Evolutionary conservation across 2,888 invertebrate species (phyloP).

Genomic region (Villa cingulata): DNA sequence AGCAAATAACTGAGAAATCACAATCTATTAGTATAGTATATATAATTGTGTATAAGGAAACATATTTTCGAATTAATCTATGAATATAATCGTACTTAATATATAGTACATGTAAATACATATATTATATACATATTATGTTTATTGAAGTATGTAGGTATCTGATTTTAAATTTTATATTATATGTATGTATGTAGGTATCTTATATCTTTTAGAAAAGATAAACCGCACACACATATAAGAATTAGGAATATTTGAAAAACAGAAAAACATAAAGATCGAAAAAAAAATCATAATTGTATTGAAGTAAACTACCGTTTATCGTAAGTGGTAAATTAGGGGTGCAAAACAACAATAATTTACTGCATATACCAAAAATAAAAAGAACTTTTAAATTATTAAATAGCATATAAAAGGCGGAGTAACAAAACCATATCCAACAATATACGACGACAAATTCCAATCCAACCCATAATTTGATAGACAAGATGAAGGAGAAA

Average conservation of each 20-base stretch:
- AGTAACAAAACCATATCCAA: background rate
- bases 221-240: background rate
- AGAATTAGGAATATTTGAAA: no score
- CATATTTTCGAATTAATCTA: background rate
- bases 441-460: background rate
- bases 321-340: background rate
- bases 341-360: no score
- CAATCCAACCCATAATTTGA: background rate
- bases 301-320: background rate
- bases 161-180: no score
- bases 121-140: no score
- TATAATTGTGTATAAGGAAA: background rate
- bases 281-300: no score
- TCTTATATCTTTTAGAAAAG: background rate
- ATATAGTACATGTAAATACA: no score
- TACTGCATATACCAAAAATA: no score
- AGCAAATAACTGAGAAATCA: background rate
- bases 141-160: no score
- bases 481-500: conserved; percentile 3
- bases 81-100: no score
- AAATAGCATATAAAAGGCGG: conserved; percentile 20
- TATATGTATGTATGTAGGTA: no score
- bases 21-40: background rate
- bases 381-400: conserved; percentile 30
- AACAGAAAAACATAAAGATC: background rate